Percentiles rank a stretch among this genome's conserved stretches.
Evolutionary conservation across 2,797 vertebrate genomes (phyloP).

Genomic region (Clarias pachynema): DNA sequence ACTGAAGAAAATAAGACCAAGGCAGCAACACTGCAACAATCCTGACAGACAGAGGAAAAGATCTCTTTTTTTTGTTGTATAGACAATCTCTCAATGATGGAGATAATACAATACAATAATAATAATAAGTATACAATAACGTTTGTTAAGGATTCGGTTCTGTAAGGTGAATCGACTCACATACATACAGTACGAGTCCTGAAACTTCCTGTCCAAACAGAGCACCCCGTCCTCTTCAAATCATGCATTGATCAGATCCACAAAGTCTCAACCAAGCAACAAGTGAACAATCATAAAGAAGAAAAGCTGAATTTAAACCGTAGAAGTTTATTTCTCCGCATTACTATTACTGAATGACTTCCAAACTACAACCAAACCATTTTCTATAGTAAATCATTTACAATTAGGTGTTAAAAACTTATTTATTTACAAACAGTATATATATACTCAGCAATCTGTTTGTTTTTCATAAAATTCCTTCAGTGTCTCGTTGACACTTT

Average conservation of each 20-base stretch:
- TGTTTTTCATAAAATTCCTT: not conserved
- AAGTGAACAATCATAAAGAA: not conserved
- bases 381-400: not conserved
- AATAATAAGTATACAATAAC: too few species aligned
- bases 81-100: too few species aligned
- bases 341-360: not conserved
- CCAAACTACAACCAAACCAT: not conserved
- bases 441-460: not conserved
- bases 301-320: not conserved
- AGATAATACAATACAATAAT: too few species aligned
- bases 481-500: not conserved
- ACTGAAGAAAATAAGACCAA: too few species aligned
- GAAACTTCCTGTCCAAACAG: not conserved
- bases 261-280: not conserved
- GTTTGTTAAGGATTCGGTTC: not conserved
- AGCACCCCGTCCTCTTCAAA: not conserved
- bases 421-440: not conserved
- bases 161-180: not conserved
- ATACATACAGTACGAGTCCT: not conserved
- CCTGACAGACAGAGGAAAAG: too few species aligned
- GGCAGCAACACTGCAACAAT: too few species aligned
- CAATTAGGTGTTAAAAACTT: not conserved
- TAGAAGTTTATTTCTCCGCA: not conserved
- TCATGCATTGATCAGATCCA: not conserved
- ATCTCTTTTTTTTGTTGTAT: too few species aligned